phyloP scores from a whole-genome alignment of 2,113 vertebrate genomes.

The Dipodomys stephensi region DNA sequence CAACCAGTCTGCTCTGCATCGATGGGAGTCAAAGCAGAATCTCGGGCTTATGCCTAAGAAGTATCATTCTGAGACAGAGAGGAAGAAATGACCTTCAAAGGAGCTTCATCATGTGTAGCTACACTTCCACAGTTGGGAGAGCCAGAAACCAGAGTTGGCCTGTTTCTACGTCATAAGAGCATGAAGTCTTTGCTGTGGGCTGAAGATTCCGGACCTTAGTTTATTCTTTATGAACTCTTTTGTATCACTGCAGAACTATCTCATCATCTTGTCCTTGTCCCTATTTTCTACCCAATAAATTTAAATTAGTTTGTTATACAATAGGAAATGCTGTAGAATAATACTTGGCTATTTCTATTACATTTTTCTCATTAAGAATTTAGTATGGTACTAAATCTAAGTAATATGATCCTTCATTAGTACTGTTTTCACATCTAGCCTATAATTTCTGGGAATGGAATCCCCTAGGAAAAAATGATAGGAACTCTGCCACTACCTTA shows the following conservation, averaged over 20 bases:
- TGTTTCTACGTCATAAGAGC: background rate
- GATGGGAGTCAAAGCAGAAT: conserved; percentile 81
- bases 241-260: conserved; percentile 16
- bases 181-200: conserved; percentile 1
- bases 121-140: background rate
- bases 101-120: conserved; percentile 9
- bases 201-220: conserved; percentile 39
- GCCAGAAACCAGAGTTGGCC: background rate
- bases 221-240: conserved; percentile 43
- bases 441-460: background rate
- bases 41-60: conserved; percentile 75
- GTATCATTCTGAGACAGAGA: conserved; percentile 71
- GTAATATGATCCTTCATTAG: background rate
- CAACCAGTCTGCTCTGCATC: conserved; percentile 66
- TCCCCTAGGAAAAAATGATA: conserved; percentile 2
- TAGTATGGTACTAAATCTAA: background rate
- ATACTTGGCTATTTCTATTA: background rate
- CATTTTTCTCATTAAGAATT: background rate
- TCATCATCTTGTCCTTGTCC: conserved; percentile 49
- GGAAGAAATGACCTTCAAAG: conserved; percentile 78
- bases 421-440: background rate
- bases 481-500: background rate
- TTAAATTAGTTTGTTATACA: conserved; percentile 73
- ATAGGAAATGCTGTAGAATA: background rate
- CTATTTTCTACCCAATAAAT: conserved; percentile 68